These are phyloP conservation scores for Oreohelix idahoensis DNA, from an alignment of 1,140 invertebrate genomes.

Conservation along the genomic window DNA sequence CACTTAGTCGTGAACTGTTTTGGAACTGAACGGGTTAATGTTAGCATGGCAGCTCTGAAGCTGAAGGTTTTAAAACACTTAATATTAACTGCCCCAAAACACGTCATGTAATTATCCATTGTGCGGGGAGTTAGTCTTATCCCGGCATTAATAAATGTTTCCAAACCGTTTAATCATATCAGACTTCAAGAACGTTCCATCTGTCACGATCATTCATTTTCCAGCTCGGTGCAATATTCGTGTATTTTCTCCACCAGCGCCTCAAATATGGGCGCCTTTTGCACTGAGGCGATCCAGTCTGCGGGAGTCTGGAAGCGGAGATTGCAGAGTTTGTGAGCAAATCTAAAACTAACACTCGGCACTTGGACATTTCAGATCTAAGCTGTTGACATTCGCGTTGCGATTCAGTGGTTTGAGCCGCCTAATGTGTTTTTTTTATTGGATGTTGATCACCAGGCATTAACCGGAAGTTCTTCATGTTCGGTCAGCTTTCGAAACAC, in stretches of 20 bases:
- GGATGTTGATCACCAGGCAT: conserved; percentile 25
- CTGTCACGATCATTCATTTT: conserved; percentile 1
- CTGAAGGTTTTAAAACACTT: neutral
- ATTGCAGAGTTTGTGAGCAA: conserved; percentile 32
- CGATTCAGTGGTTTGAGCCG: conserved; percentile 3
- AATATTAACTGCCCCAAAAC: neutral
- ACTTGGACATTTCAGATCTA: conserved; percentile 8
- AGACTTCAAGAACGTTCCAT: neutral
- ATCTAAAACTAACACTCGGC: conserved; percentile 30
- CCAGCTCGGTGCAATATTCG: neutral
- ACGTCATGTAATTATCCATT: conserved; percentile 1
- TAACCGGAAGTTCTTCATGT: conserved; percentile 36
- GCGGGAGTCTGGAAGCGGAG: conserved; percentile 33
- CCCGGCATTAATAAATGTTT: conserved; percentile 8
- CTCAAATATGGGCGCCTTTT: neutral
- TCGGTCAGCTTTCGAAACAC: conserved; percentile 36
- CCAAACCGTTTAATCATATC: conserved; percentile 2
- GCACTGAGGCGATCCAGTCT: neutral
- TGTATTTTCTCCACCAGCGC: neutral
- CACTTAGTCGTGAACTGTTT: too few species aligned
- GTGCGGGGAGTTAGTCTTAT: neutral
- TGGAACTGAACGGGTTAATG: too few species aligned
- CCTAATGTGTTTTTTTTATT: conserved; percentile 34
- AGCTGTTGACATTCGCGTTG: conserved; percentile 33
- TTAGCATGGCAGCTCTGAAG: neutral